Evolutionary conservation across 1,140 invertebrate species (phyloP).

Genomic region (Spodoptera litura): DNA sequence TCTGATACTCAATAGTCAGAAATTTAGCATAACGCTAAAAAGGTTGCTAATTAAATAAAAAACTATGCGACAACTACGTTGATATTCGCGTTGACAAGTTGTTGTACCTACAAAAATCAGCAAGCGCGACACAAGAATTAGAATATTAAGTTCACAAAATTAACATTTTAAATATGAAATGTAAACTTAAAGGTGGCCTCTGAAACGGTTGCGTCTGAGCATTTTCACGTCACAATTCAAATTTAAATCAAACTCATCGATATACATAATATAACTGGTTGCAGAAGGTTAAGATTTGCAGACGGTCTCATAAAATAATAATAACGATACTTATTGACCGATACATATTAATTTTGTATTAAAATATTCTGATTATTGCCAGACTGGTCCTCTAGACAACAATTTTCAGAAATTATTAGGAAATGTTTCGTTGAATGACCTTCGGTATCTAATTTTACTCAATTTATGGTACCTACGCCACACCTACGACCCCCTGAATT

Average conservation of each 20-base stretch:
- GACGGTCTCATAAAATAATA: conserved; percentile 24
- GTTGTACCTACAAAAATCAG: background rate
- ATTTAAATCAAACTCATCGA: conserved; percentile 1
- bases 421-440: conserved; percentile 1
- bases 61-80: no score
- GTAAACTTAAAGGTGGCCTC: conserved; percentile 7
- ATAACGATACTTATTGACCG: background rate
- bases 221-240: background rate
- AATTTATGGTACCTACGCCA: background rate
- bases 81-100: no score
- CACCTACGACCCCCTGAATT: conserved; percentile 27
- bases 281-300: conserved; percentile 16
- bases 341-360: conserved; percentile 28
- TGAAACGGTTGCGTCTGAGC: conserved; percentile 9
- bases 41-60: no score
- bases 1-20: no score
- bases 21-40: no score
- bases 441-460: conserved; percentile 4
- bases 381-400: conserved; percentile 13
- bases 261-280: conserved; percentile 3
- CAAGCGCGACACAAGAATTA: background rate
- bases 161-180: background rate
- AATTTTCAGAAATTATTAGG: background rate
- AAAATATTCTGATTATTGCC: conserved; percentile 5
- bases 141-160: no score